A percentile compares a stretch with the other conserved stretches of the same genome.
phyloP scores from a whole-genome alignment of 2,113 vertebrate species.

The Chlorodrepanis virens region DNA sequence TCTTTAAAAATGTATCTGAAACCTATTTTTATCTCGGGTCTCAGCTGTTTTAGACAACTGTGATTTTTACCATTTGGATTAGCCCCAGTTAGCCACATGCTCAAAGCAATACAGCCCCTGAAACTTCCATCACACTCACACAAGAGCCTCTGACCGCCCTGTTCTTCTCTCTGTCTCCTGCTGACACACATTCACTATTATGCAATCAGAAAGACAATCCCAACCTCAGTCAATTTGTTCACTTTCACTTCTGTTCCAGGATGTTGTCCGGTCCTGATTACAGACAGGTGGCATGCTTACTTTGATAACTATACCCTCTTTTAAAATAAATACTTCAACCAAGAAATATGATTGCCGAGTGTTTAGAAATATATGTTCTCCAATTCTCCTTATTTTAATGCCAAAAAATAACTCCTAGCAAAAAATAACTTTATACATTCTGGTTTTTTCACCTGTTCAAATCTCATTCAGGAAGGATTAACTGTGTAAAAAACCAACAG shows the following conservation, averaged over 20 bases:
- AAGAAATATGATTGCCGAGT: background rate
- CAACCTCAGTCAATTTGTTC: background rate
- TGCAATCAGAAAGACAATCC: background rate
- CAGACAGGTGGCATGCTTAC: background rate
- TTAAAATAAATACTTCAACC: background rate
- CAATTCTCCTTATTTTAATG: background rate
- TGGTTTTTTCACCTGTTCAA: background rate
- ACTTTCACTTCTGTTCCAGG: background rate
- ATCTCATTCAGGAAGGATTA: background rate
- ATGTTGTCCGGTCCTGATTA: background rate
- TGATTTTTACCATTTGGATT: background rate
- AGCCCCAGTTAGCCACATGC: background rate
- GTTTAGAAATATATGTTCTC: background rate
- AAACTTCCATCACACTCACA: background rate
- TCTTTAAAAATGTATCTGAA: background rate
- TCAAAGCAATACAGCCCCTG: background rate
- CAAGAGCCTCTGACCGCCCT: background rate
- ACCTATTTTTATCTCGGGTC: background rate
- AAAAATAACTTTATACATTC: background rate
- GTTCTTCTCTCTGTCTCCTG: background rate
- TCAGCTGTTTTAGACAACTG: background rate
- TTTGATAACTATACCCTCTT: background rate
- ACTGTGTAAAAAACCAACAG: background rate
- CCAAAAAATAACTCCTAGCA: background rate
- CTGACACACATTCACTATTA: background rate